A percentile compares a stretch with the other conserved stretches of the same genome.
These are phyloP conservation scores for Parazoanthus darwini DNA, from an alignment of 92 coral and sea anemone genomes.

Conservation along the genomic window DNA sequence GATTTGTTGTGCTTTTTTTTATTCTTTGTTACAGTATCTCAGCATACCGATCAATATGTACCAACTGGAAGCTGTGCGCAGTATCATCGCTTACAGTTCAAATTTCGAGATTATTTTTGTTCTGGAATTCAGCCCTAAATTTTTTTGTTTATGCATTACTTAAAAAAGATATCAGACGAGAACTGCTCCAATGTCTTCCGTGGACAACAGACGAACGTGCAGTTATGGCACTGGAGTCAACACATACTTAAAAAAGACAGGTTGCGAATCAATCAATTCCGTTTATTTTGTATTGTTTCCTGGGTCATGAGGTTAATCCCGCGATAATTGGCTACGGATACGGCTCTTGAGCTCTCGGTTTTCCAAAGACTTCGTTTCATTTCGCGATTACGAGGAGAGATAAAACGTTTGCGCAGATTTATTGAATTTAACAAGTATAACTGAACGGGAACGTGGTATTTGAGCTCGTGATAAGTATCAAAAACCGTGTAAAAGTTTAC, in stretches of 20 bases:
- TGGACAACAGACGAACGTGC: background rate
- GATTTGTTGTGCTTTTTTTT: slow-evolving; percentile 66
- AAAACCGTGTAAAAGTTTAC: no score
- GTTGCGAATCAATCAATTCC: background rate
- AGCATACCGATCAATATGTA: slow-evolving; percentile 65
- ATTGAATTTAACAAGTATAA: no score
- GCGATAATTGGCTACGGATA: background rate
- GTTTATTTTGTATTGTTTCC: no score
- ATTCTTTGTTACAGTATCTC: slow-evolving; percentile 65
- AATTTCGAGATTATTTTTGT: slow-evolving; percentile 60
- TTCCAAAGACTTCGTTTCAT: no score
- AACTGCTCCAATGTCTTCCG: slow-evolving; percentile 14
- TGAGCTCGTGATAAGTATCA: no score
- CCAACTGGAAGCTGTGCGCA: slow-evolving; percentile 55
- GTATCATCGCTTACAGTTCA: slow-evolving; percentile 38
- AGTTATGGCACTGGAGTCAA: slow-evolving; percentile 4
- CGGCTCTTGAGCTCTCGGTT: no score
- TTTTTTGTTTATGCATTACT: slow-evolving; percentile 74
- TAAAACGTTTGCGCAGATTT: no score
- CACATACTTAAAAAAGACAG: background rate
- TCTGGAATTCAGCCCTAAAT: slow-evolving; percentile 73
- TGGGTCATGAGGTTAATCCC: background rate
- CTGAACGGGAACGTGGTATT: no score
- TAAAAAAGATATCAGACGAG: slow-evolving; percentile 63
- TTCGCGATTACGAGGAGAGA: no score